phyloP scores from a whole-genome alignment of 2,113 vertebrate species.

The Tyto alba region DNA sequence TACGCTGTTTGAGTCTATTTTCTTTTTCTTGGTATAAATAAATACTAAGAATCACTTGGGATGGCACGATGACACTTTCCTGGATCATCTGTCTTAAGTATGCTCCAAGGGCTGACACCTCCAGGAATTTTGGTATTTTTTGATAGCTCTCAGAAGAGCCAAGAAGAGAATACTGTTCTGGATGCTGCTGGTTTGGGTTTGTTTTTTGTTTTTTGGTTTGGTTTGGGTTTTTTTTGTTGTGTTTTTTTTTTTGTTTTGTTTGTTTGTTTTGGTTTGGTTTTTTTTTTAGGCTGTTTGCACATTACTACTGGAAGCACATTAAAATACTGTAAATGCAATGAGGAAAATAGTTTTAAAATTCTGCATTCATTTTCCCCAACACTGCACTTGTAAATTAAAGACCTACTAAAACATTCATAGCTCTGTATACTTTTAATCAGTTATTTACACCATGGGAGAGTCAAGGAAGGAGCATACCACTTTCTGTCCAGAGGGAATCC shows the following conservation, averaged over 20 bases:
- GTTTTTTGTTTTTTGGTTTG: no score
- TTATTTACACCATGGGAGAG: background rate
- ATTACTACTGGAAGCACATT: background rate
- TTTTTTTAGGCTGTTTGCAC: background rate
- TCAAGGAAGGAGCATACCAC: background rate
- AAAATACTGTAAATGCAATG: background rate
- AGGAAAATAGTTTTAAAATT: background rate
- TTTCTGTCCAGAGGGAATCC: background rate
- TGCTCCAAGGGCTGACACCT: background rate
- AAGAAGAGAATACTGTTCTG: background rate
- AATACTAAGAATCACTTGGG: background rate
- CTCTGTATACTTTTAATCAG: background rate
- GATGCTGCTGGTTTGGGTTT: background rate
- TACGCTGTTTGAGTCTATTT: conserved; percentile 23
- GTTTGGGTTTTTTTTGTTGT: background rate
- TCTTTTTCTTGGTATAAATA: conserved; percentile 1
- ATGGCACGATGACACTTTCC: background rate
- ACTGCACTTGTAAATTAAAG: background rate
- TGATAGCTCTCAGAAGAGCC: background rate
- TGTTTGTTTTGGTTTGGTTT: no score
- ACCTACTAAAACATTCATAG: background rate
- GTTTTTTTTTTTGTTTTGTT: no score
- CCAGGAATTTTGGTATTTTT: background rate
- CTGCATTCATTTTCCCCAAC: background rate
- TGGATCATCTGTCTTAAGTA: background rate